Evolutionary conservation across 2,113 vertebrate genomes (phyloP).

Genomic region (Zosterops pallidus): DNA sequence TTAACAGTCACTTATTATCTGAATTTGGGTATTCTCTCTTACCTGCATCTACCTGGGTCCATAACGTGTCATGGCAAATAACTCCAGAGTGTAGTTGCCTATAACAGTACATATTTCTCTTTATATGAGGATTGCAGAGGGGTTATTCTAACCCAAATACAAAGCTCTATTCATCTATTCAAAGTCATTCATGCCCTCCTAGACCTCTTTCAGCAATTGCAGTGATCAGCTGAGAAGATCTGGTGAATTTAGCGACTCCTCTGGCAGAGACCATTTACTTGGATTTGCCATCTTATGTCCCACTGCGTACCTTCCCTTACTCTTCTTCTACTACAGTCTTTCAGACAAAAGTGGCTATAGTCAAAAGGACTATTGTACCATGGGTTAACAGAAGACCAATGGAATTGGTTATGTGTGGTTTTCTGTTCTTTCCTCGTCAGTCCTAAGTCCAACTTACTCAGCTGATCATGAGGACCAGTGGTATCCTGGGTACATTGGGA

Average conservation of each 20-base stretch:
- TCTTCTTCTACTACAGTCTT: not conserved
- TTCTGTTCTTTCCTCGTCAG: not conserved
- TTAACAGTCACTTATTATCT: not conserved
- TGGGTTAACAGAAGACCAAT: not conserved
- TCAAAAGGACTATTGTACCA: not conserved
- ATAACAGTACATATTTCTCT: not conserved
- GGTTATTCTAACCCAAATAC: not conserved
- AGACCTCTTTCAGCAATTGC: not conserved
- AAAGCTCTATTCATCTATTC: not conserved
- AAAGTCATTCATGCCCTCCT: not conserved
- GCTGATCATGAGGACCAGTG: not conserved
- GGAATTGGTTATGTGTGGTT: not conserved
- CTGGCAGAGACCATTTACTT: not conserved
- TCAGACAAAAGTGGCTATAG: not conserved
- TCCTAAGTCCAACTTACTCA: not conserved
- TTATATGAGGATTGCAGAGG: not conserved
- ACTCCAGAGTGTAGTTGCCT: not conserved
- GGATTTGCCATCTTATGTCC: not conserved
- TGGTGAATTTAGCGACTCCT: accelerated
- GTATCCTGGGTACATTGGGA: too few relatives aligned
- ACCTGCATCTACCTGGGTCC: not conserved
- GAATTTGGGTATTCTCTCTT: not conserved
- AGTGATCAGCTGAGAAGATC: not conserved
- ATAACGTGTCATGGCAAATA: not conserved
- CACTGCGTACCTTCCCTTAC: not conserved